Conservation (phyloP, 2,113 vertebrate species). For the Salminus brasiliensis region DNA sequence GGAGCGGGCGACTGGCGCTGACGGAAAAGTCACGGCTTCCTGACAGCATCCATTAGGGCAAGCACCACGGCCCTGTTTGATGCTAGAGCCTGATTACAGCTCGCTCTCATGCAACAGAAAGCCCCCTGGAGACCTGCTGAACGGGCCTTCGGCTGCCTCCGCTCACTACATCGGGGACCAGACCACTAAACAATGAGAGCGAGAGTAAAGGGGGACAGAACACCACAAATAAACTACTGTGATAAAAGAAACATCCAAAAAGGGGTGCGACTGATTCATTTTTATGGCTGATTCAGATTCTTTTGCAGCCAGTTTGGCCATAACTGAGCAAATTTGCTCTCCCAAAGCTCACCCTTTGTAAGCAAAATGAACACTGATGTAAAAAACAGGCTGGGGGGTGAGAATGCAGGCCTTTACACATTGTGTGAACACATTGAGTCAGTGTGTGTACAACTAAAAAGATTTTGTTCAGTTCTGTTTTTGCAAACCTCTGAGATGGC, state of each 20-base stretch:
- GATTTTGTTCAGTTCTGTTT: too few species aligned
- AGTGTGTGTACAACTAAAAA: too few species aligned
- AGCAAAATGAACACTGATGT: too few species aligned
- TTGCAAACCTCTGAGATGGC: too few species aligned
- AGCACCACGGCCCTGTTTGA: constrained; percentile 30
- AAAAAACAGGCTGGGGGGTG: too few species aligned
- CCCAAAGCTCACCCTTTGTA: too few species aligned
- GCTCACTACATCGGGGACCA: constrained; percentile 31
- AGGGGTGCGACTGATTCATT: not conserved
- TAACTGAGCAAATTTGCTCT: not conserved
- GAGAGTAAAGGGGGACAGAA: not conserved
- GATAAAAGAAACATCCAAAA: too few species aligned
- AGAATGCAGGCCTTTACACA: too few species aligned
- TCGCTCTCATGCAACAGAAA: constrained; percentile 38
- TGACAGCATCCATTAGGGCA: constrained; percentile 49
- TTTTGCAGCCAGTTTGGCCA: not conserved
- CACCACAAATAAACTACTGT: not conserved
- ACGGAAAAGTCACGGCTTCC: constrained; percentile 24
- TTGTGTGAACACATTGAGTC: too few species aligned
- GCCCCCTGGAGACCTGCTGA: constrained; percentile 18
- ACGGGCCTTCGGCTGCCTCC: constrained; percentile 23
- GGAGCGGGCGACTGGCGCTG: not conserved
- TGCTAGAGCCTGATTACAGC: constrained; percentile 41
- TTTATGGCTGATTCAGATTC: not conserved
- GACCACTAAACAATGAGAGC: not conserved